A percentile compares a stretch with the other conserved stretches of the same genome.
Evolutionary conservation across 2,113 vertebrate genomes (phyloP).

Genomic region (Entosphenus tridentatus): DNA sequence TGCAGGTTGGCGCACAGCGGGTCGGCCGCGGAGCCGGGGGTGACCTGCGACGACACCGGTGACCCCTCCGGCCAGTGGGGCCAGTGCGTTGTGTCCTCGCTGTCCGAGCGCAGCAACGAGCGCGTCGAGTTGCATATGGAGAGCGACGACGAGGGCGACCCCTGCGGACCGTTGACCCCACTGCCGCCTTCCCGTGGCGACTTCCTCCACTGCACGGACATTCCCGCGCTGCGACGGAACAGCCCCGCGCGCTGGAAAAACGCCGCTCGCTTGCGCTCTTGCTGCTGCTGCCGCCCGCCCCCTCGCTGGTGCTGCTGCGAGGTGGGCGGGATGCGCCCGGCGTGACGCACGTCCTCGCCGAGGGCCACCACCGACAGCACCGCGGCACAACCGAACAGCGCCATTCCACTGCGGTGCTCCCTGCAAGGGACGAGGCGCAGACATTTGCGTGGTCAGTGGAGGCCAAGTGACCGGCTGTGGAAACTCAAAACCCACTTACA

Average conservation of each 20-base stretch:
- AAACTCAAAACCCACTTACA: slow-evolving; percentile 27
- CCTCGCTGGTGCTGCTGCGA: slow-evolving; percentile 25
- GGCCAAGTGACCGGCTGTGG: slow-evolving; percentile 33
- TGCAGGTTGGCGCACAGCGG: no score
- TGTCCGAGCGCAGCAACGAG: slow-evolving; percentile 37
- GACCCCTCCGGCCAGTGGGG: no score
- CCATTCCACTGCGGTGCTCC: slow-evolving; percentile 24
- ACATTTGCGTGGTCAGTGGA: slow-evolving; percentile 42
- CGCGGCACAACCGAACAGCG: slow-evolving; percentile 40
- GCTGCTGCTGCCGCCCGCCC: slow-evolving; percentile 27
- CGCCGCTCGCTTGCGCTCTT: slow-evolving; percentile 38
- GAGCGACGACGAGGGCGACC: slow-evolving; percentile 13
- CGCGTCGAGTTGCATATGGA: slow-evolving; percentile 42
- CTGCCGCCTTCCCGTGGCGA: slow-evolving; percentile 23
- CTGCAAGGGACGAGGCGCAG: slow-evolving; percentile 44
- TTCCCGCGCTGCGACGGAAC: slow-evolving; percentile 39
- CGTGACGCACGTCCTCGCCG: slow-evolving; percentile 48
- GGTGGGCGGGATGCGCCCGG: slow-evolving; percentile 18
- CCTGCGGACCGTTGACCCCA: slow-evolving; percentile 16
- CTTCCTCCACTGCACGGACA: slow-evolving; percentile 16
- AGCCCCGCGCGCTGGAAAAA: slow-evolving; percentile 45
- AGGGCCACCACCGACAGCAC: slow-evolving; percentile 53
- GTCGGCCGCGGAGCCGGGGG: no score
- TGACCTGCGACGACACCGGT: no score
- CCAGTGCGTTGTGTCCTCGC: slow-evolving; percentile 13